Evolutionary conservation across 2,888 invertebrate species (phyloP), one percentile per base, ranked within the genome.

Genomic region (Meganola albula): DNA sequence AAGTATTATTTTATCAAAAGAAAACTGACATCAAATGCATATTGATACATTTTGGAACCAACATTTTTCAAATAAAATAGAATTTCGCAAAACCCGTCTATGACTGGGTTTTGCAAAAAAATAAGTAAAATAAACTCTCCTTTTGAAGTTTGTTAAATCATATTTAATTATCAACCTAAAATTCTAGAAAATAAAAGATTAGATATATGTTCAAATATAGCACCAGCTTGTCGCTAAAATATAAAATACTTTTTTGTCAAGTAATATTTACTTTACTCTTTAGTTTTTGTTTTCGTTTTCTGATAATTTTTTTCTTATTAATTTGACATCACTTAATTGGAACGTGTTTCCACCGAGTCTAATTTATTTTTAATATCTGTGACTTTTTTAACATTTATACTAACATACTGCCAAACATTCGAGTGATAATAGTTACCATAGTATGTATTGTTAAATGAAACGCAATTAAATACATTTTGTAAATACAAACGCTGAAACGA

Each of bases 391-490:
- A 22, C 37, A 31, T 13, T 31, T 20, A 39, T 44, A 40, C 48
- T 38, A 48, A 34, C 40, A 42, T 58, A 53, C 59, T 66, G 62
- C 64, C 66, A 66, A 68, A 65, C 61, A 70, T 71, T 72, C 62
- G 57, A 65, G 83, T 83, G 83, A 84, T 84, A 83, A 75, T 75
- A 82, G 84, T 83, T 84, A 83, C 82, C 82, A 69, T 80, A 78
- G 67, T 63, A 53, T 57, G 32, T 51, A 55, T 58, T 36, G 46
- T 54, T 52, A 48, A 46, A 51, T 55, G 51, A 54, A 54, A 63
- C 47, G 51, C 58, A 58, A 53, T 49, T 55, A 46, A 62, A 60
- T 66, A 52, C 63, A 58, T 61, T 48, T 57, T 82, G 80, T 82
- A 80, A 79, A 82, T 83, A 82, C 61, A 58, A 52, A 54, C 47